Conservation (phyloP, 1,140 invertebrate genomes). For the Wasmannia auropunctata region DNA sequence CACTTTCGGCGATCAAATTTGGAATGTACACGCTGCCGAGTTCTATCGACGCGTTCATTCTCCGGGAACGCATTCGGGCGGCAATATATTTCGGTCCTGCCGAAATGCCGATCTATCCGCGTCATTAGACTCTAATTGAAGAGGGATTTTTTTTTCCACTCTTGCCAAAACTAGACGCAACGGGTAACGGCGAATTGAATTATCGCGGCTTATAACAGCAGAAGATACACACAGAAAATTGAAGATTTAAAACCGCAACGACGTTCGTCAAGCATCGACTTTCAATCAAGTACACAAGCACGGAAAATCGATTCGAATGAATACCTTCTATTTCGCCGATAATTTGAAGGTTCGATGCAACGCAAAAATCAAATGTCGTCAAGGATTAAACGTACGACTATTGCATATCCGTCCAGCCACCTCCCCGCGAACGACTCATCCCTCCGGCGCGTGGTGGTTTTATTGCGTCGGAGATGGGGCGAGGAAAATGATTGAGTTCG, state of each 20-base stretch:
- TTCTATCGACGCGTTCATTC: conserved; percentile 22
- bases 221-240: background rate
- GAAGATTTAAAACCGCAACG: background rate
- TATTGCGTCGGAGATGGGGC: conserved; percentile 10
- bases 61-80: conserved; percentile 7
- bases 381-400: conserved; percentile 14
- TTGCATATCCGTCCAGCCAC: background rate
- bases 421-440: background rate
- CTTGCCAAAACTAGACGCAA: background rate
- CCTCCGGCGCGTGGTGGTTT: background rate
- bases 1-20: conserved; percentile 58
- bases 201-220: background rate
- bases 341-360: background rate
- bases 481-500: conserved; percentile 41
- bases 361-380: conserved; percentile 15
- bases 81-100: background rate
- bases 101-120: conserved; percentile 22
- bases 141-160: background rate
- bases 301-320: background rate
- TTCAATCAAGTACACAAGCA: background rate
- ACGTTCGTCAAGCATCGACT: background rate
- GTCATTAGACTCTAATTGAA: conserved; percentile 33
- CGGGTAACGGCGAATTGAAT: background rate
- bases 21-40: conserved; percentile 46
- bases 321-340: background rate